Conservation (phyloP, 2,113 vertebrate genomes). For the Ptilorrhoa leucosticta region DNA sequence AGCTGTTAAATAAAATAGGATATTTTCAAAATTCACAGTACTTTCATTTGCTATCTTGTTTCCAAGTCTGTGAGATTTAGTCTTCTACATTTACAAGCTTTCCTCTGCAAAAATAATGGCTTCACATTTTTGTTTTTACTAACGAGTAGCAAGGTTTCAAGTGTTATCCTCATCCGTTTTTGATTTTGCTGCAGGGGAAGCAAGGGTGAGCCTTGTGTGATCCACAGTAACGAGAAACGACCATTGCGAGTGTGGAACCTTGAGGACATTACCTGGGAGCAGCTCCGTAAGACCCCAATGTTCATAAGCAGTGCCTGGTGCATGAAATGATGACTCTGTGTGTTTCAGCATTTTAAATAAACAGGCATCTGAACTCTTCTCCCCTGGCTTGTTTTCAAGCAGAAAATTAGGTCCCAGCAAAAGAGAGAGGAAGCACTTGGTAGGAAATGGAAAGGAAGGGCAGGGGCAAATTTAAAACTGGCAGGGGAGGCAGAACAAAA, state of each 20-base stretch:
- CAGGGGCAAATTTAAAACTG: neutral
- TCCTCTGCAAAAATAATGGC: neutral
- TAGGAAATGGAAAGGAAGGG: neutral
- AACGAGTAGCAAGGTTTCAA: neutral
- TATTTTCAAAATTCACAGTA: neutral
- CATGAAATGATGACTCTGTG: fast-evolving
- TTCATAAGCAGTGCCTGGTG: neutral
- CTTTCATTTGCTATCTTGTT: neutral
- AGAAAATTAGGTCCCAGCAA: neutral
- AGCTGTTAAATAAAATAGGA: neutral
- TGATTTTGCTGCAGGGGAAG: neutral
- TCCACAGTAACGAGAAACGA: neutral
- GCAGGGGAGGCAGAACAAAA: neutral
- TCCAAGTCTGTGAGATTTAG: neutral
- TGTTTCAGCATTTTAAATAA: neutral
- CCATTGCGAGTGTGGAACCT: neutral
- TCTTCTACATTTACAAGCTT: neutral
- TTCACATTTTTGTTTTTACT: neutral
- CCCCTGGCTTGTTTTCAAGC: neutral
- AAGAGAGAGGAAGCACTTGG: neutral
- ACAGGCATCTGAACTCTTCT: neutral
- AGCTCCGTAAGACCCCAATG: neutral
- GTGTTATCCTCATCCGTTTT: neutral
- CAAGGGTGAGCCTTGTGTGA: neutral
- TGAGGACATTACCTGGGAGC: fast-evolving